phyloP scores from a whole-genome alignment of 2,113 vertebrate genomes.

The Isurus oxyrinchus region DNA sequence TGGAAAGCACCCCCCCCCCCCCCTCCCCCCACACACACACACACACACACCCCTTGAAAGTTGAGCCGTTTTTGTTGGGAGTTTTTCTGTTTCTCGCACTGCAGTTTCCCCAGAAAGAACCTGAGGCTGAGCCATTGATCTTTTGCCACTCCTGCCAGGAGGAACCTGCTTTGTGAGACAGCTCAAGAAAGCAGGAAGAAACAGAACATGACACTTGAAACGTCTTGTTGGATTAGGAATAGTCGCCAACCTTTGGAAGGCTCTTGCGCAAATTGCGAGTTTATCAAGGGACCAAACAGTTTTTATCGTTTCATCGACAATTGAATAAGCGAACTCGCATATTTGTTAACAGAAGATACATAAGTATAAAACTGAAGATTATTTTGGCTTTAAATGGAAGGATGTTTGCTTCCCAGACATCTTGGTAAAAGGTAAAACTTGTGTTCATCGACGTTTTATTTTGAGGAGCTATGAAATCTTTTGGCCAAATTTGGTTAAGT shows the following conservation, averaged over 20 bases:
- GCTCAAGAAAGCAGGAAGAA: background rate
- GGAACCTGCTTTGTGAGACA: slow-evolving; percentile 14
- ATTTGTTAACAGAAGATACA: background rate
- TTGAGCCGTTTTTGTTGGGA: background rate
- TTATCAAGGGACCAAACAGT: background rate
- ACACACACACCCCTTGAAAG: background rate
- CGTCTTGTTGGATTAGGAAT: background rate
- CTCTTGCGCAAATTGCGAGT: background rate
- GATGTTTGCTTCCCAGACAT: background rate
- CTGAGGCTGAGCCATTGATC: background rate
- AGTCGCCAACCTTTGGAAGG: background rate
- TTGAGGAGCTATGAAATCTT: background rate
- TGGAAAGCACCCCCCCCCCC: too few species aligned
- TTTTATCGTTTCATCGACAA: background rate
- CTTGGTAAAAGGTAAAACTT: background rate
- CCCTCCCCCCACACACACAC: too few species aligned
- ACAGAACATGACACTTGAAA: background rate
- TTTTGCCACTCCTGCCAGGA: background rate
- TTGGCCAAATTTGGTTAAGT: background rate
- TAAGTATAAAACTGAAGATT: background rate
- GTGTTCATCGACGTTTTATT: background rate
- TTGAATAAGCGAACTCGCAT: background rate
- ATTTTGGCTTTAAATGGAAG: background rate
- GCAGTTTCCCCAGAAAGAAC: background rate
- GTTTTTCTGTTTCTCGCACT: background rate